Evolutionary conservation across 2,113 vertebrate genomes (phyloP).

Genomic region (Rhineura floridana): DNA sequence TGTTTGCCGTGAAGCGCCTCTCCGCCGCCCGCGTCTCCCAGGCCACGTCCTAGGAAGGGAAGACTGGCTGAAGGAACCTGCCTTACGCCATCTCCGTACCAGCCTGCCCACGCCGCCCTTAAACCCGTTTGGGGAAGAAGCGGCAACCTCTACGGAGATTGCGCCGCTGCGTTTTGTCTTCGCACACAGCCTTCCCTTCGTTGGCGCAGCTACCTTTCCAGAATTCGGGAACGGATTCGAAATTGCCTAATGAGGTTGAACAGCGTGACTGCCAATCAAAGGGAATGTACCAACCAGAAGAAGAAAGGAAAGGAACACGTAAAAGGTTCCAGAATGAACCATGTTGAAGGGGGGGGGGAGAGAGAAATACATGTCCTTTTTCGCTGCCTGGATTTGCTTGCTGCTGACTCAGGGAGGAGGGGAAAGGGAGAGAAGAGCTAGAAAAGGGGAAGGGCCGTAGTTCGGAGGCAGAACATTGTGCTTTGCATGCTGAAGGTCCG

Average conservation of each 20-base stretch:
- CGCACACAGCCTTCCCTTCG: background rate
- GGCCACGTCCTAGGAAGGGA: background rate
- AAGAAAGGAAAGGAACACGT: accelerated
- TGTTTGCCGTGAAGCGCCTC: background rate
- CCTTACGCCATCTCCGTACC: slow-evolving; percentile 8
- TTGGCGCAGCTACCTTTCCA: background rate
- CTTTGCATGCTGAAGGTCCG: too few species aligned
- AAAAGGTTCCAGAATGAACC: background rate
- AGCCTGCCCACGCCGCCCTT: background rate
- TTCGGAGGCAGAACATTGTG: too few species aligned
- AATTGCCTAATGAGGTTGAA: too few species aligned
- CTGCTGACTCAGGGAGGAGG: background rate
- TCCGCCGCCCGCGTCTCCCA: background rate
- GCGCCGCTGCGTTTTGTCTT: background rate
- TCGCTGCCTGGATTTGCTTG: too few species aligned
- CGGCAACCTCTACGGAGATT: background rate
- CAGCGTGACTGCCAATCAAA: background rate
- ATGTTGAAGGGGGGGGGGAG: background rate
- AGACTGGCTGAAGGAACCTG: too few species aligned
- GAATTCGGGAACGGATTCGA: background rate
- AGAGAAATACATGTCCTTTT: too few species aligned
- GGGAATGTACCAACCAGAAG: background rate
- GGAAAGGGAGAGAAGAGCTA: too few species aligned
- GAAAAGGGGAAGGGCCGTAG: background rate
- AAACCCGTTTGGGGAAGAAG: background rate